Base-by-base conservation (phyloP, 2,888 invertebrate genomes). In the Malacosoma neustria region DNA sequence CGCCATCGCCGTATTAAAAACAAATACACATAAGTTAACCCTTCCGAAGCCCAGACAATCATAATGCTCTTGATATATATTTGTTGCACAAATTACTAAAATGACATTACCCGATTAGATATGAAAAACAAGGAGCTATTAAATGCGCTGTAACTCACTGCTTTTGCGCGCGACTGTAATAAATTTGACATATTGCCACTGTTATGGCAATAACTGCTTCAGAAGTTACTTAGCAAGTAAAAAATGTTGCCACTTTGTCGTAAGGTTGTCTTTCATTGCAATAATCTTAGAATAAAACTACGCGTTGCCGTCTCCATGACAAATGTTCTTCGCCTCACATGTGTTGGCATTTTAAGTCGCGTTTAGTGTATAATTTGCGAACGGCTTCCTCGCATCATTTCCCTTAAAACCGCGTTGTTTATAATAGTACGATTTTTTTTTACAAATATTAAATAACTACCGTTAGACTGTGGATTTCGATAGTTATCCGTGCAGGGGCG, bases 141-240 rank as follows among this genome's bases (percentile, higher is more conserved):
- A 63, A 60, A 61, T 54, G 54, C 40, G 44, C 48, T 52, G 52
- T 61, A 52, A 60, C 46, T 59, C 54, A 57, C 48, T 43, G 49
- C 46, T 49, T 46, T 51, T 52, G 55, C 54, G 50, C 51, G 45
- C 51, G 50, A 52, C 44, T 39, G 54, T 50, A 63, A 65, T 65
- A 65, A 63, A 62, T 57, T 51, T 61, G 57, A 65, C 62, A 65
- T 63, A 65, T 62, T 43, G 57, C 56, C 51, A 46, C 52, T 61
- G 57, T 60, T 62, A 63, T 65, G 56, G 64, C 61, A 53, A 63
- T 57, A 59, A 60, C 57, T 55, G 56, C 48, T 56, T 57, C 54
- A 49, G 46, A 50, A 64, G 54, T 60, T 58, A 49, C 57, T 62
- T 55, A 51, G 43, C 47, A 43, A 51, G 46, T 51, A 51, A 57